Percentiles rank a stretch among this genome's conserved stretches.
phyloP scores from a whole-genome alignment of 2,888 invertebrate species.

The Nebria brevicollis region DNA sequence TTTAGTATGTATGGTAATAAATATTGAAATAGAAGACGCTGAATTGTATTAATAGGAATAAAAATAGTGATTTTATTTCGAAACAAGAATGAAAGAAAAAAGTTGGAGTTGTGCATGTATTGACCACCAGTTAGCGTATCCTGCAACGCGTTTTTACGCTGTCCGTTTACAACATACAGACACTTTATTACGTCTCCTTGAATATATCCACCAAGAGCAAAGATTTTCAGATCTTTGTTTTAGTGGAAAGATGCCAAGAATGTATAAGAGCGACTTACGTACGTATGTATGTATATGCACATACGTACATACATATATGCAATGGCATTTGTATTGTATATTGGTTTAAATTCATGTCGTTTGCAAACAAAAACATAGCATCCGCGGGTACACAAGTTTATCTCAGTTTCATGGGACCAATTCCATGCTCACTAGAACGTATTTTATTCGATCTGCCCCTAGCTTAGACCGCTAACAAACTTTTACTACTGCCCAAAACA shows the following conservation, averaged over 20 bases:
- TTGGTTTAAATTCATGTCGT: slow-evolving; percentile 42
- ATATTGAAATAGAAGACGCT: too few species aligned
- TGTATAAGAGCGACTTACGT: slow-evolving; percentile 40
- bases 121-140: not conserved
- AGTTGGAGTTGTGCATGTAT: not conserved
- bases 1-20: too few species aligned
- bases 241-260: slow-evolving; percentile 38
- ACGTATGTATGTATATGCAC: slow-evolving; percentile 2
- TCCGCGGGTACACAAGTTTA: slow-evolving; percentile 29
- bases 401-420: slow-evolving; percentile 46
- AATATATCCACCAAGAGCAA: slow-evolving; percentile 36
- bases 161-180: slow-evolving; percentile 15
- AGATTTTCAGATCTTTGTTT: slow-evolving; percentile 31
- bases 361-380: slow-evolving; percentile 27
- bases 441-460: slow-evolving; percentile 31
- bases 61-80: too few species aligned
- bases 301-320: not conserved
- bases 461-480: slow-evolving; percentile 22
- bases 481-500: not conserved
- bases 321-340: slow-evolving; percentile 42
- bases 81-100: too few species aligned
- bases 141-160: slow-evolving; percentile 7
- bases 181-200: slow-evolving; percentile 38
- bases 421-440: slow-evolving; percentile 18
- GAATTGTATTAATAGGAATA: too few species aligned